Evolutionary conservation across 2,113 vertebrate species (phyloP).

Genomic region (Nanorana parkeri): DNA sequence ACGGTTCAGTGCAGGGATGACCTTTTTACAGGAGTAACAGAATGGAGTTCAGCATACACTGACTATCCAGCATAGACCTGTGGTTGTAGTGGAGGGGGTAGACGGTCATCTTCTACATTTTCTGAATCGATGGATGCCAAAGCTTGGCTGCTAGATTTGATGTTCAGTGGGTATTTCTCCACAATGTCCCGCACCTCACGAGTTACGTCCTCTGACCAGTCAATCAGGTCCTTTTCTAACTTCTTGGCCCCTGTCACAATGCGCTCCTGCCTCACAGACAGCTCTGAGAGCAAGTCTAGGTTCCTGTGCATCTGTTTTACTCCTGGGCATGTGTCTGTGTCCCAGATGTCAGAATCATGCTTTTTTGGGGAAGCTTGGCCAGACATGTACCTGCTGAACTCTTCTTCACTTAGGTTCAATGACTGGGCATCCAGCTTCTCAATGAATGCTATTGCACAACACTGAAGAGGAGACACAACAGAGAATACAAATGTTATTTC

Average conservation of each 20-base stretch:
- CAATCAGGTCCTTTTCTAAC: slow-evolving; percentile 87
- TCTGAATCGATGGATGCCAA: slow-evolving; percentile 88
- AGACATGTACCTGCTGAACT: slow-evolving; percentile 95
- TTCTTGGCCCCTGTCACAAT: slow-evolving; percentile 82
- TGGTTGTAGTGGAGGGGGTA: slow-evolving; percentile 88
- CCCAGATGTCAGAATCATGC: slow-evolving; percentile 77
- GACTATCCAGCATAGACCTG: slow-evolving; percentile 88
- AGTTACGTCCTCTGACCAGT: slow-evolving; percentile 85
- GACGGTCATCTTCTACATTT: slow-evolving; percentile 86
- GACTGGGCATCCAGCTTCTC: slow-evolving; percentile 96
- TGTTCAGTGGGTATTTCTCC: slow-evolving; percentile 87
- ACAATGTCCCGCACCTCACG: slow-evolving; percentile 87
- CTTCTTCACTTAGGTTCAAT: slow-evolving; percentile 90
- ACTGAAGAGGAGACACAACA: slow-evolving; percentile 70
- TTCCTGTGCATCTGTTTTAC: slow-evolving; percentile 87
- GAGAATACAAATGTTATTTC: no score
- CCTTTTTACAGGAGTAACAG: background rate
- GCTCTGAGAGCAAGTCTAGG: slow-evolving; percentile 83
- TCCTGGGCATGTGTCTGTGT: slow-evolving; percentile 74
- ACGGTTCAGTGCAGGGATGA: background rate
- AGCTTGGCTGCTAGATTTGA: slow-evolving; percentile 73
- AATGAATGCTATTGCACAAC: slow-evolving; percentile 95
- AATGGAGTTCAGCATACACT: background rate
- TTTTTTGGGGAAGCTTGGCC: slow-evolving; percentile 85
- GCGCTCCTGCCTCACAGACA: slow-evolving; percentile 84